Evolutionary conservation across 1,140 invertebrate genomes (phyloP), one percentile per base, ranked within the genome.

Genomic region (Laodelphax striatellus): DNA sequence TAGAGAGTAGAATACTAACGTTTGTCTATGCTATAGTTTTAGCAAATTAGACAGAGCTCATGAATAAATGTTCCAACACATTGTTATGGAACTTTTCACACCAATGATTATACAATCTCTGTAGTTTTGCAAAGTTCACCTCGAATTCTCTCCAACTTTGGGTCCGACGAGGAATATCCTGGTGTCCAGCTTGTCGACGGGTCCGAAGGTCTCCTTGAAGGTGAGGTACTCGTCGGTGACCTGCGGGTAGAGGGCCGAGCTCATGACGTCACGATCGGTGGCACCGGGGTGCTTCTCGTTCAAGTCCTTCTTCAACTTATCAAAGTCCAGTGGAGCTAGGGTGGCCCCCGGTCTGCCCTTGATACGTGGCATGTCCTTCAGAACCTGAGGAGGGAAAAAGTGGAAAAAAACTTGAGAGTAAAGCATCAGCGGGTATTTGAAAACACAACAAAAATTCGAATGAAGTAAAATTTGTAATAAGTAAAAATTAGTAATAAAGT

Each of bases 131-230:
- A n/a, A n/a, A n/a, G n/a, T n/a, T 60, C 16, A 97, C 92, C 71
- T 98, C 94, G 72, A 96, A 92, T 74, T 97, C 71, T 98, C 93
- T 4, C 93, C 95, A 55, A 98, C 88, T 73, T 96, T 94, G 6
- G 97, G 94, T 50, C 97, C 97, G n/a, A 85, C 83, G 0, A 99
- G 78, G 79, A 99, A 99, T 57, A 95, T 87, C 69, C 90, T 86
- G 0, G 97, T 98, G 63, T 95, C 88, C 3, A 99, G 76, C 71
- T 94, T 94, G 69, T 97, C 93, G 1, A 99, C 97, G 1, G 97
- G 97, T 9, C 97, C 97, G 73, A 86, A 99, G 46, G 82, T 80
- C 58, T 94, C 85, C 13, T 83, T 80, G 76, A 98, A 98, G 8
- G 80, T 78, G 53, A 98, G 79, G 74, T 84, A 99, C 17, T 99